A percentile compares a stretch with the other conserved stretches of the same genome.
Conservation (phyloP, 2,797 vertebrate genomes). For the Mormyrus hasselquistii region DNA sequence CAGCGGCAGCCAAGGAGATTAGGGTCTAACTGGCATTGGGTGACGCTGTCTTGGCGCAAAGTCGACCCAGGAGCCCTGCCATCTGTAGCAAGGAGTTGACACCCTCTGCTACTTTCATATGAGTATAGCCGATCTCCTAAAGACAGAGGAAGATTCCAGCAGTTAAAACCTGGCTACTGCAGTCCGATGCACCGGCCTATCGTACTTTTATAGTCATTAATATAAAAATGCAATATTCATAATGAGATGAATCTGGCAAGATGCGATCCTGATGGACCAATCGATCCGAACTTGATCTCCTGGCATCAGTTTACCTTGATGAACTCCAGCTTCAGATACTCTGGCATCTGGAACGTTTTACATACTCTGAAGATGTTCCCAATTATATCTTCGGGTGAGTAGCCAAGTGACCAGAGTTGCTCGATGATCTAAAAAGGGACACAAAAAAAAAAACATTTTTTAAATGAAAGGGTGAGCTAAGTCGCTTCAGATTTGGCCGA, state of each 20-base stretch:
- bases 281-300: neutral
- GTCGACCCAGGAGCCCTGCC: slow-evolving; percentile 82
- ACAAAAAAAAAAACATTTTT: neutral
- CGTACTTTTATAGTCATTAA: neutral
- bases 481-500: neutral
- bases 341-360: slow-evolving; percentile 91
- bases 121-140: slow-evolving; percentile 94
- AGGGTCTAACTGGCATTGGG: slow-evolving; percentile 57
- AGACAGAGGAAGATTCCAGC: slow-evolving; percentile 3
- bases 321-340: slow-evolving; percentile 93
- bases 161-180: neutral
- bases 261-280: neutral
- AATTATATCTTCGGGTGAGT: slow-evolving; percentile 92
- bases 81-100: slow-evolving; percentile 92
- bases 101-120: slow-evolving; percentile 86
- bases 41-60: slow-evolving; percentile 83
- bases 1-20: neutral
- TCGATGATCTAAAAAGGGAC: slow-evolving; percentile 72
- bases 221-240: neutral
- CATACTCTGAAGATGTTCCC: slow-evolving; percentile 95
- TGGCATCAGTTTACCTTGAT: slow-evolving; percentile 76
- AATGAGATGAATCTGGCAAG: neutral
- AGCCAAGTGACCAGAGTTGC: slow-evolving; percentile 89
- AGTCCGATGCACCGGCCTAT: neutral
- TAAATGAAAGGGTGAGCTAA: neutral